A percentile compares a stretch with the other conserved stretches of the same genome.
phyloP scores from a whole-genome alignment of 1,140 invertebrate genomes.

The Myzus persicae region DNA sequence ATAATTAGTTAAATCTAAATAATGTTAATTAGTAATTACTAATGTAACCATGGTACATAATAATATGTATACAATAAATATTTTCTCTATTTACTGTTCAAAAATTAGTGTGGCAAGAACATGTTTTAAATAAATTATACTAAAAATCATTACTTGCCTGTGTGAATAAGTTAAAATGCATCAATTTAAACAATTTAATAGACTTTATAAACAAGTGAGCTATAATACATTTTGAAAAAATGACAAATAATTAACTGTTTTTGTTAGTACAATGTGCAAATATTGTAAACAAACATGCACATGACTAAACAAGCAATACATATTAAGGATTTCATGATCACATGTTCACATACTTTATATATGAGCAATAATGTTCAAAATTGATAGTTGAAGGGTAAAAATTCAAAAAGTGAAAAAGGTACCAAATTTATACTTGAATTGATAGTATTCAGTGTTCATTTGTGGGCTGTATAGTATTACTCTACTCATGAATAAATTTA shows the following conservation, averaged over 20 bases:
- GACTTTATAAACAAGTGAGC: not conserved
- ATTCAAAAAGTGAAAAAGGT: no score
- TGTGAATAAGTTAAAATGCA: not conserved
- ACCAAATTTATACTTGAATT: not conserved
- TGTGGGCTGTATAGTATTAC: not conserved
- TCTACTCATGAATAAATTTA: not conserved
- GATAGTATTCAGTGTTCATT: not conserved
- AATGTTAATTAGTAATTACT: not conserved
- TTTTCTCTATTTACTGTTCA: not conserved
- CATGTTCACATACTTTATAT: not conserved
- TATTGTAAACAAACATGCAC: not conserved
- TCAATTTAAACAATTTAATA: not conserved
- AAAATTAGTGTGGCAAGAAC: not conserved
- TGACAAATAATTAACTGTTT: not conserved
- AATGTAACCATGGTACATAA: not conserved
- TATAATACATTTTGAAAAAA: not conserved
- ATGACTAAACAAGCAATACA: not conserved
- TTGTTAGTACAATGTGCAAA: not conserved
- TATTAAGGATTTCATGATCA: not conserved
- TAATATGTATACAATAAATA: not conserved
- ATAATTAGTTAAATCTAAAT: not conserved
- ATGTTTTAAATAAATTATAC: not conserved
- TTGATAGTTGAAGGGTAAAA: no score
- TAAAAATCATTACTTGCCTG: not conserved
- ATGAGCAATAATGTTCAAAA: not conserved